A percentile compares a stretch with the other conserved stretches of the same genome.
phyloP scores from a whole-genome alignment of 1,140 invertebrate species.

The Caenorhabditis inopinata region DNA sequence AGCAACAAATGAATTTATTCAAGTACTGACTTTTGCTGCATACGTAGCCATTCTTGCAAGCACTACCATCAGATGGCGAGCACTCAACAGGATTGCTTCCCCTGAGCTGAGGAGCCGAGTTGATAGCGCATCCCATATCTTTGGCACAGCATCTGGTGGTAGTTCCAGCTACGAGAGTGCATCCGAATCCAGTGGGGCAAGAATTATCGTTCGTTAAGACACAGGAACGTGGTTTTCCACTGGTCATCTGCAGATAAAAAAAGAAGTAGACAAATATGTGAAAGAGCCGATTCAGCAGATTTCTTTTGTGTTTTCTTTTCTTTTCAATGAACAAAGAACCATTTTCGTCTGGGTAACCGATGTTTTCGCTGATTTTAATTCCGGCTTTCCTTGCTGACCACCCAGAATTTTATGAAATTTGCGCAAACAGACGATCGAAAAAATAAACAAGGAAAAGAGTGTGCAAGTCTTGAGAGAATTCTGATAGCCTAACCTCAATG shows the following conservation, averaged over 20 bases:
- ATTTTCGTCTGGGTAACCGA: background rate
- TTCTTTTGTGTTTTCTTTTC: conserved; percentile 30
- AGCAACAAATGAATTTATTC: conserved; percentile 49
- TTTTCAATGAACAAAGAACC: conserved; percentile 13
- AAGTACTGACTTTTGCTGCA: conserved; percentile 41
- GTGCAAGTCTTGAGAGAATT: background rate
- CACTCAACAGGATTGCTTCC: conserved; percentile 63
- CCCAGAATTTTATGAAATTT: conserved; percentile 10
- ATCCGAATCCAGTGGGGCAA: conserved; percentile 63
- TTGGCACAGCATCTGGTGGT: conserved; percentile 63
- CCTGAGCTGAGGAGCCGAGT: conserved; percentile 63
- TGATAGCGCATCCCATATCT: conserved; percentile 64
- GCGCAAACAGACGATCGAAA: background rate
- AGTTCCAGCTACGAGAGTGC: conserved; percentile 62
- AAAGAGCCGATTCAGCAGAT: too few species aligned
- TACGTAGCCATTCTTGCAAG: conserved; percentile 55
- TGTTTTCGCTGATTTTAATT: conserved; percentile 21
- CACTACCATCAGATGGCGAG: conserved; percentile 44
- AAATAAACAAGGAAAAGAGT: background rate
- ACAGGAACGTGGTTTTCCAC: conserved; percentile 59
- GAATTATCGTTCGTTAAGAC: conserved; percentile 50
- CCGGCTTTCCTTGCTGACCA: conserved; percentile 3
- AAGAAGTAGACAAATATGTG: conserved; percentile 13
- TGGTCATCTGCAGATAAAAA: conserved; percentile 51
- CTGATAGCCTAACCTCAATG: background rate